Evolutionary conservation across 2,888 invertebrate genomes (phyloP).

Genomic region (Drosophila recens): DNA sequence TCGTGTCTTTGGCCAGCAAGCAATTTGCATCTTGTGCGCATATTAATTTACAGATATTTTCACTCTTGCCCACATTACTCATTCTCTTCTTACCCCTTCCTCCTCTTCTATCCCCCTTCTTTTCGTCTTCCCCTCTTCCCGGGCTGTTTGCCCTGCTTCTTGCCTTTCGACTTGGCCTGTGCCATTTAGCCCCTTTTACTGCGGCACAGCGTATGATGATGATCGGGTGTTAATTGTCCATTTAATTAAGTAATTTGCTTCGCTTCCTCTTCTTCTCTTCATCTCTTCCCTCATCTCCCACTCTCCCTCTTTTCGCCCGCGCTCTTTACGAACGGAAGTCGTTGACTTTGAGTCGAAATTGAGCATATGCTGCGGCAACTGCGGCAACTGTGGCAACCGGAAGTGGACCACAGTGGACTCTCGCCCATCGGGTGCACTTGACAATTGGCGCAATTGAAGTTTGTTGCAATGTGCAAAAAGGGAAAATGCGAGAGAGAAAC

Average conservation of each 20-base stretch:
- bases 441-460: slow-evolving; percentile 63
- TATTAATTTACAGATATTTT: slow-evolving; percentile 81
- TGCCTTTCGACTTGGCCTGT: slow-evolving; percentile 43
- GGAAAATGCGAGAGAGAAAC: slow-evolving; percentile 37
- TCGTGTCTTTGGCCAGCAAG: slow-evolving; percentile 73
- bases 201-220: slow-evolving; percentile 41
- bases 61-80: slow-evolving; percentile 75
- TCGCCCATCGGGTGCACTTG: slow-evolving; percentile 50
- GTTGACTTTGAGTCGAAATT: slow-evolving; percentile 79
- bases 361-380: slow-evolving; percentile 42
- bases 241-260: slow-evolving; percentile 83
- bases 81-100: slow-evolving; percentile 33
- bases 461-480: slow-evolving; percentile 33
- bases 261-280: slow-evolving; percentile 40
- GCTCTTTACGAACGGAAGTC: slow-evolving; percentile 75
- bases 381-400: slow-evolving; percentile 44
- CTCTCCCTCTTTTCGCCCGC: slow-evolving; percentile 1
- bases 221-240: slow-evolving; percentile 82
- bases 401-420: slow-evolving; percentile 49
- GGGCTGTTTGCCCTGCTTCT: slow-evolving; percentile 35
- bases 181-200: slow-evolving; percentile 38
- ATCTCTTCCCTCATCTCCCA: neutral
- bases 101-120: neutral
- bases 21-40: slow-evolving; percentile 82
- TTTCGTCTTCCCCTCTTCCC: neutral